Conservation (phyloP, 1,140 invertebrate genomes). For the Bombus balteatus region DNA sequence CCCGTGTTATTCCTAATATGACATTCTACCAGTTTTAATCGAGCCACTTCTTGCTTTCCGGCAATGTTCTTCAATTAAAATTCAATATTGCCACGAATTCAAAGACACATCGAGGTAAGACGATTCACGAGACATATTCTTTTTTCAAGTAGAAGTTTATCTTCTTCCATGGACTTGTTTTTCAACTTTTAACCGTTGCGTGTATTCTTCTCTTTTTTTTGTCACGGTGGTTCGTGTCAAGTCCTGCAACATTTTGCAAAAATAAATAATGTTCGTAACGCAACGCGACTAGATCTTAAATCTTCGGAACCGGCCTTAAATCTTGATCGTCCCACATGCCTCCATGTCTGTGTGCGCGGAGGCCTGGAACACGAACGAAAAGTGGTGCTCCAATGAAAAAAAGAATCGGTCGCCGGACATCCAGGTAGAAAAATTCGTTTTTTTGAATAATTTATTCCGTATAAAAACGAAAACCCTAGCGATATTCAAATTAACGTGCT, state of each 20-base stretch:
- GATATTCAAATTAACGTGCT: constrained; percentile 2
- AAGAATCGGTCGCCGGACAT: neutral
- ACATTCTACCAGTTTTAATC: neutral
- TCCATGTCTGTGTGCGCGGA: neutral
- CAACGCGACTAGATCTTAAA: constrained; percentile 32
- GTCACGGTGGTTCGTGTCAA: neutral
- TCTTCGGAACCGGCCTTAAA: constrained; percentile 45
- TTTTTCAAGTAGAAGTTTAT: neutral
- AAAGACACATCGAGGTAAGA: neutral
- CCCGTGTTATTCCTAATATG: too few relatives aligned
- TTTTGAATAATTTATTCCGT: constrained; percentile 3
- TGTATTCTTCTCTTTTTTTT: neutral
- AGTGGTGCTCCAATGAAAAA: constrained; percentile 23
- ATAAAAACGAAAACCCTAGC: neutral
- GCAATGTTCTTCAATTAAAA: neutral
- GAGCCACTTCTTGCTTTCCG: neutral
- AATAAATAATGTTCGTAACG: constrained; percentile 27
- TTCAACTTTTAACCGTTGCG: constrained; percentile 4
- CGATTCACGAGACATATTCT: neutral
- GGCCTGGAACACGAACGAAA: constrained; percentile 13
- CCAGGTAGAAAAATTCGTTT: neutral
- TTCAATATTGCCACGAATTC: neutral
- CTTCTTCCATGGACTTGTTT: constrained; percentile 11
- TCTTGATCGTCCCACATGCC: constrained; percentile 40
- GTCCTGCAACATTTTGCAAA: constrained; percentile 9